A percentile compares a stretch with the other conserved stretches of the same genome.
phyloP scores from a whole-genome alignment of 1,140 invertebrate genomes.

The Temnothorax nylanderi region DNA sequence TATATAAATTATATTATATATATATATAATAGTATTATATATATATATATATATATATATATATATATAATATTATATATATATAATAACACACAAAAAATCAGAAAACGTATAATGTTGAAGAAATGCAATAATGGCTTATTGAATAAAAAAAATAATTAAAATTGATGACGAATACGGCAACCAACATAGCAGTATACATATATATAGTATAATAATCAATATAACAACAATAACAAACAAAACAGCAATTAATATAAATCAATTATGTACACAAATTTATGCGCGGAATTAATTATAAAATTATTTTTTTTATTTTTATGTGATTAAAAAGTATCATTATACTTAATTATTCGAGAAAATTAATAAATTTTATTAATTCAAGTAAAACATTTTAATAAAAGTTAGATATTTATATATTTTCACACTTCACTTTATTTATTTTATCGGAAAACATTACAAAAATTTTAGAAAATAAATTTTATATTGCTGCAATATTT shows the following conservation, averaged over 20 bases:
- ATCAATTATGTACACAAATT: background rate
- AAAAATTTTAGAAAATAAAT: background rate
- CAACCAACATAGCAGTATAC: background rate
- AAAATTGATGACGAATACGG: background rate
- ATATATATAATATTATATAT: background rate
- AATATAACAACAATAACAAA: background rate
- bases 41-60: too few species aligned
- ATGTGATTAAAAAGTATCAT: background rate
- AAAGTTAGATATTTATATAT: background rate
- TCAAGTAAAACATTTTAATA: too few species aligned
- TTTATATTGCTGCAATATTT: background rate
- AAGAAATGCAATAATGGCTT: background rate
- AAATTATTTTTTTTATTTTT: background rate
- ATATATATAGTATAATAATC: too few species aligned
- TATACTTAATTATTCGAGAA: background rate
- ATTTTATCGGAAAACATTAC: background rate
- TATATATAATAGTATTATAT: too few species aligned
- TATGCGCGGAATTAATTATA: background rate
- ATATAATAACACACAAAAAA: background rate
- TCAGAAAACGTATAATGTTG: background rate
- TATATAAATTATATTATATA: background rate
- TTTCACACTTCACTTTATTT: background rate
- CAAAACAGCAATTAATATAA: background rate
- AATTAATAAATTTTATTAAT: background rate
- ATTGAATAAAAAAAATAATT: background rate